phyloP scores from a whole-genome alignment of 2,888 invertebrate genomes.

The Oxyteleia sp. region DNA sequence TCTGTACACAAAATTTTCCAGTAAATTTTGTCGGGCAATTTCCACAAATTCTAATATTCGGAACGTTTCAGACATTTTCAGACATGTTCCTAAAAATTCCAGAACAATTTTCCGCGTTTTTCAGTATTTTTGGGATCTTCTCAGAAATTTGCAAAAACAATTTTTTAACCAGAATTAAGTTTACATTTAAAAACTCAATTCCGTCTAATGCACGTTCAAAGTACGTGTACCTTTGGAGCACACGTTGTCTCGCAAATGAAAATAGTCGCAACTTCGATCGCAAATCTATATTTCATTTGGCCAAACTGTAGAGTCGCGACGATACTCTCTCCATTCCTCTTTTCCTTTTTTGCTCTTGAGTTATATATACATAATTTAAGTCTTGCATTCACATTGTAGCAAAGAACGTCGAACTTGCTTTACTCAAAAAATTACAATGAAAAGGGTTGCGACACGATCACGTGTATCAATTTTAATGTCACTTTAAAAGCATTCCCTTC shows the following conservation, averaged over 20 bases:
- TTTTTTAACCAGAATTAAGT: too few species aligned
- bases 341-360: constrained; percentile 12
- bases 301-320: constrained; percentile 38
- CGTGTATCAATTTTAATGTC: constrained; percentile 10
- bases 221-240: background rate
- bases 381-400: background rate
- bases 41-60: too few species aligned
- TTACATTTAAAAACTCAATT: constrained; percentile 27
- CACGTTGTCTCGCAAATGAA: constrained; percentile 28
- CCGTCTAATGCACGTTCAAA: constrained; percentile 8
- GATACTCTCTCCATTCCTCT: constrained; percentile 2
- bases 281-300: constrained; percentile 52
- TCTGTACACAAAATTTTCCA: too few species aligned
- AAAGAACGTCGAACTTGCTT: constrained; percentile 33
- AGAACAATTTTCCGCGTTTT: too few species aligned
- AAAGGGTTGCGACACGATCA: constrained; percentile 7
- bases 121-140: too few species aligned
- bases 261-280: constrained; percentile 47
- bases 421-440: constrained; percentile 24
- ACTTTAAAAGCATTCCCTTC: background rate
- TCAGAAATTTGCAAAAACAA: too few species aligned
- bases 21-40: too few species aligned
- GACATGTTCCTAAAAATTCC: too few species aligned
- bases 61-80: too few species aligned
- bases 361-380: constrained; percentile 30